A percentile compares a stretch with the other conserved stretches of the same genome.
Evolutionary conservation across 2,113 vertebrate genomes (phyloP).

Genomic region (Tachycineta bicolor): DNA sequence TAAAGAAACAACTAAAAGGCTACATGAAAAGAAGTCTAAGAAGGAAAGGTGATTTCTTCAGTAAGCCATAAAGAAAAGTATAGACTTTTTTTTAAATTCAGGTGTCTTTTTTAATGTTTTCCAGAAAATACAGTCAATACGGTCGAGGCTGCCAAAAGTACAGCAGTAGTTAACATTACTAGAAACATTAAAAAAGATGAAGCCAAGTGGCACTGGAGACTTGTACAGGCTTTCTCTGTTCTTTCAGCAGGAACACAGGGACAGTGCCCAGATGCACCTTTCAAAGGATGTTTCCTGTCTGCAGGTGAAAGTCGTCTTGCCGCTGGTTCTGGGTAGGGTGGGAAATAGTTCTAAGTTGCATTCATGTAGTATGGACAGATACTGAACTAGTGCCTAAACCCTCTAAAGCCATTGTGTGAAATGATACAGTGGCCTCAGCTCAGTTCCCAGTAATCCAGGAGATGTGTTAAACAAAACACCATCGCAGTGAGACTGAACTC

Average conservation of each 20-base stretch:
- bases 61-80: slow-evolving; percentile 15
- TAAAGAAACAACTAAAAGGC: slow-evolving; percentile 20
- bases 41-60: slow-evolving; percentile 11
- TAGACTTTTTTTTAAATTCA: background rate
- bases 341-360: background rate
- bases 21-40: background rate
- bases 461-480: background rate
- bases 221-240: background rate
- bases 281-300: background rate
- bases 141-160: background rate
- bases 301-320: background rate
- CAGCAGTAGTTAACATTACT: background rate
- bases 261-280: background rate
- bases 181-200: background rate
- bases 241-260: background rate
- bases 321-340: background rate
- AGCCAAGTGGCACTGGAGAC: background rate
- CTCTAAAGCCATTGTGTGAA: background rate
- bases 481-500: background rate
- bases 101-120: background rate
- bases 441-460: background rate
- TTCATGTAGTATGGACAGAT: background rate
- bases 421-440: background rate
- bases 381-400: background rate
- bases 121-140: background rate